Percentiles rank a stretch among this genome's conserved stretches.
Evolutionary conservation across 1,140 invertebrate species (phyloP).

Genomic region (Brachionus rotundiformis): DNA sequence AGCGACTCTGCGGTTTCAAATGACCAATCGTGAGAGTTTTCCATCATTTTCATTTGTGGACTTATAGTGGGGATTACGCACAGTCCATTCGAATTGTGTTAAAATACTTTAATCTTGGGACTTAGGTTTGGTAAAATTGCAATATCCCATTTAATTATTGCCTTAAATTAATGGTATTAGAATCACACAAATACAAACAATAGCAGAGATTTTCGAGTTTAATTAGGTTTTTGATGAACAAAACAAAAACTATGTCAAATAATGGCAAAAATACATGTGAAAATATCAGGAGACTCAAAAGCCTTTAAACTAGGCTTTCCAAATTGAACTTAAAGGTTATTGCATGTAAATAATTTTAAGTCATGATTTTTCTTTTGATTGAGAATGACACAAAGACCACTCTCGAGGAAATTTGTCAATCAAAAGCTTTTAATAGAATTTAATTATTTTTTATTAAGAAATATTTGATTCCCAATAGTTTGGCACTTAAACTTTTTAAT

Average conservation of each 20-base stretch:
- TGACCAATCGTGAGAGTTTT: neutral
- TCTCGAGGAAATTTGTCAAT: constrained; percentile 7
- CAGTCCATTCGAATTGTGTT: neutral
- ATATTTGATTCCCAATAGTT: neutral
- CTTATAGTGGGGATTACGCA: neutral
- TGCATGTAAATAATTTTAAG: constrained; percentile 26
- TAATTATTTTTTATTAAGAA: neutral
- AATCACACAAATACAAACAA: constrained; percentile 12
- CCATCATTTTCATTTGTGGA: neutral
- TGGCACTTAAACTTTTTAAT: neutral
- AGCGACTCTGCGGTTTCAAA: neutral
- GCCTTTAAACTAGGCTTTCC: constrained; percentile 7
- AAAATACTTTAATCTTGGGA: constrained; percentile 19
- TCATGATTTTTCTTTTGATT: constrained; percentile 16
- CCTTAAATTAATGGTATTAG: neutral
- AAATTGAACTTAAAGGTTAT: constrained; percentile 7
- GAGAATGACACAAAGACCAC: neutral
- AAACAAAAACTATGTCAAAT: constrained; percentile 36
- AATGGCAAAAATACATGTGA: constrained; percentile 5
- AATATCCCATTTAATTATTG: constrained; percentile 24
- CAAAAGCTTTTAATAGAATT: neutral
- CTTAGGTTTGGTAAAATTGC: neutral
- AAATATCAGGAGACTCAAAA: constrained; percentile 39
- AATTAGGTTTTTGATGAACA: constrained; percentile 15
- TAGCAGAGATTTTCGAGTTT: constrained; percentile 13